Evolutionary conservation across 2,797 vertebrate genomes (phyloP).

Genomic region (Xenopus petersii): DNA sequence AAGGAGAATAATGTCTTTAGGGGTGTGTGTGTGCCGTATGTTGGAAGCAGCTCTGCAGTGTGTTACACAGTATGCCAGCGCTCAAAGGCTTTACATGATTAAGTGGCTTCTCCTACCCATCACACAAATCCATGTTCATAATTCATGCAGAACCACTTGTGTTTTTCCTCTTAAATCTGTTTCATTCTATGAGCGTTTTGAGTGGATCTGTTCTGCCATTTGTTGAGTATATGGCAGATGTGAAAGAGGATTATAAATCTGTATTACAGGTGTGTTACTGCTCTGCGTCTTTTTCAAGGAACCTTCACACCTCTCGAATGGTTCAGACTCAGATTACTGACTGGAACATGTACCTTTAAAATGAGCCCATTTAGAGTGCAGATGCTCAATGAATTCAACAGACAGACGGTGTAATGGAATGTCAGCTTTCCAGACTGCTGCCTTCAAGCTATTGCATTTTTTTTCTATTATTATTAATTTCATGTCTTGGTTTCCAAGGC

Average conservation of each 20-base stretch:
- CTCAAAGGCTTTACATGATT: slow-evolving; percentile 26
- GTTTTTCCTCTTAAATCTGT: slow-evolving; percentile 30
- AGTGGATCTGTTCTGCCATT: slow-evolving; percentile 17
- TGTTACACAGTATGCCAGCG: not conserved
- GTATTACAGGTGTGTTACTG: slow-evolving; percentile 44
- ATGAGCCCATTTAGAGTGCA: slow-evolving; percentile 66
- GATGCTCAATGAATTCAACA: slow-evolving; percentile 71
- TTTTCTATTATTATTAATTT: slow-evolving; percentile 63
- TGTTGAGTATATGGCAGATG: slow-evolving; percentile 22
- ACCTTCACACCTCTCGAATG: slow-evolving; percentile 34
- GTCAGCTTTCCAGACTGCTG: slow-evolving; percentile 68
- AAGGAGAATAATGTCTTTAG: too few relatives aligned
- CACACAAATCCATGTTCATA: slow-evolving; percentile 26
- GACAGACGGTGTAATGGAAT: slow-evolving; percentile 68
- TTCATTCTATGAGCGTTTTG: slow-evolving; percentile 10
- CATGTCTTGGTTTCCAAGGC: slow-evolving; percentile 64
- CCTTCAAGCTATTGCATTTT: slow-evolving; percentile 60
- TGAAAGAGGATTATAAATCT: slow-evolving; percentile 42
- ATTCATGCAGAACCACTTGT: slow-evolving; percentile 31
- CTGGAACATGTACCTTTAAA: slow-evolving; percentile 62
- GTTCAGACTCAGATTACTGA: slow-evolving; percentile 21
- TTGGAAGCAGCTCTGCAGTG: not conserved
- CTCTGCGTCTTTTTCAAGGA: slow-evolving; percentile 13
- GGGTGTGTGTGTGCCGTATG: not conserved
- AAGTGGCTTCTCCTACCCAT: slow-evolving; percentile 16